Evolutionary conservation across 2,797 vertebrate genomes (phyloP), one percentile per base, ranked within the genome.

Genomic region (Chromis chromis): DNA sequence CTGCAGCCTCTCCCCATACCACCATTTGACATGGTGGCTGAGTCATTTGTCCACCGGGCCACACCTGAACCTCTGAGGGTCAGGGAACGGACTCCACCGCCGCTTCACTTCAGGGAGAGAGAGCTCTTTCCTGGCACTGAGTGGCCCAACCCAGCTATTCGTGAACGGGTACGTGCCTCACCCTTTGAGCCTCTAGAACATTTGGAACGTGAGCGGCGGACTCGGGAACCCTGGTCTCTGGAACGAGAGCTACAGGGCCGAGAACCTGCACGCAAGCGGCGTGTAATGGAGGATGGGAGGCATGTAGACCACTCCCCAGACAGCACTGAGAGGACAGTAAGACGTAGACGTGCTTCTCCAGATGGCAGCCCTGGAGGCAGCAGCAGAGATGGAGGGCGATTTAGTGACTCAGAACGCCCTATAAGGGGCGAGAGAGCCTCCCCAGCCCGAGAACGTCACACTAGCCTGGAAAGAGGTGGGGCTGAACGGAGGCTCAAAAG

Each of bases 241-340:
- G 98, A 99, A 81, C 90, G 96, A 79, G 98, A 99, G 76, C 89
- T 98, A 61, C 96, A 96, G 42, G 94, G 91, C 61, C 95, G 98
- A 75, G 98, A 99, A 58, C 95, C 95, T 25, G 94, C 93, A 0
- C 95, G 97, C 58, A 99, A 99, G 79, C 94, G 98, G 27, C 96
- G 97, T 1, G 87, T 95, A 21, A 83, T 94, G 8, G 97, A 98
- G 74, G 98, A 99, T 0, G 94, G 96, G 6, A 95, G 97, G 5
- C 97, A 98, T 60, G 80, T 97, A 82, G 98, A 99, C 64, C 95
- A 96, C 65, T 99, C 98, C 9, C 98, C 98, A 0, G 97, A 99
- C 90, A 97, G 96, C 28, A 94, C 92, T 1, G 98, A 99, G 33
- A 95, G 98, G 74, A 95, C 95, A 25, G 84, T 89, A 49, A 92